Evolutionary conservation across 2,797 vertebrate species (phyloP).

Genomic region (Chelon labrosus): DNA sequence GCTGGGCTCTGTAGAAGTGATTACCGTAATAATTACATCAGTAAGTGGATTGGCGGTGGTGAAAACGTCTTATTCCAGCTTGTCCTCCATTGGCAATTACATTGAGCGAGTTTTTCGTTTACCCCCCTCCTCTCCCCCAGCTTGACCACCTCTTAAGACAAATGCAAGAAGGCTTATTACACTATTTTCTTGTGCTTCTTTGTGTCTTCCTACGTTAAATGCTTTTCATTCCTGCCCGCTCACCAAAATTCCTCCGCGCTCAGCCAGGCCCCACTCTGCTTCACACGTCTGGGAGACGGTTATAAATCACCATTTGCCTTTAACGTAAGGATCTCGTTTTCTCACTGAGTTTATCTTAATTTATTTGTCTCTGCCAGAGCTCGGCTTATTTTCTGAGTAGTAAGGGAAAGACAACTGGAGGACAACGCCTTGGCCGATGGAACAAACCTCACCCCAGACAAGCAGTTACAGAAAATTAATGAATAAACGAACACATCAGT

Average conservation of each 20-base stretch:
- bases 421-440: too few species aligned
- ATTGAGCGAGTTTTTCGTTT: conserved; percentile 13
- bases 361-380: background rate
- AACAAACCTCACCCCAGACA: too few species aligned
- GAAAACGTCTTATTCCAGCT: background rate
- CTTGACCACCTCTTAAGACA: conserved; percentile 9
- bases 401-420: too few species aligned
- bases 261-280: conserved; percentile 57
- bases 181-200: conserved; percentile 13
- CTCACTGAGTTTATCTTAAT: background rate
- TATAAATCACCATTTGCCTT: conserved; percentile 73
- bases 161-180: conserved; percentile 30
- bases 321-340: background rate
- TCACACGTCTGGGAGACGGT: conserved; percentile 75
- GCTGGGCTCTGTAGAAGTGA: background rate
- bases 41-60: conserved; percentile 16
- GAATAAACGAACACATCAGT: too few species aligned
- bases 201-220: conserved; percentile 35
- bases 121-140: background rate
- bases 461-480: too few species aligned
- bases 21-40: conserved; percentile 24
- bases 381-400: background rate
- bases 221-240: conserved; percentile 67
- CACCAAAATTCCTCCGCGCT: conserved; percentile 63
- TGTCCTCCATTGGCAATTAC: background rate